phyloP scores from a whole-genome alignment of 2,113 vertebrate genomes.

The Azemiops feae region DNA sequence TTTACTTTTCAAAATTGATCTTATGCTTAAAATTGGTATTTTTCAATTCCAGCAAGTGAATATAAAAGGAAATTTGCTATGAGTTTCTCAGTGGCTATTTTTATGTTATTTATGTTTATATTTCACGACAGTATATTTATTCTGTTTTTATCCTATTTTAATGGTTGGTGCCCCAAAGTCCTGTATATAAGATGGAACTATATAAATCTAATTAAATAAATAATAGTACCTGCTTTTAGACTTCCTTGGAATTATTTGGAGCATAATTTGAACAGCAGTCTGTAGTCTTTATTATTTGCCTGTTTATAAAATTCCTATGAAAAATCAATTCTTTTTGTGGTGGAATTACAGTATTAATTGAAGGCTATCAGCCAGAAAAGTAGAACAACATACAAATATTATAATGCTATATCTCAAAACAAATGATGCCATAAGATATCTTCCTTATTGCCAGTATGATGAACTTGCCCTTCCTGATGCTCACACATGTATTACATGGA shows the following conservation, averaged over 20 bases:
- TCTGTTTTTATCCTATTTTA: neutral
- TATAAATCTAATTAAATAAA: neutral
- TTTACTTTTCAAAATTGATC: neutral
- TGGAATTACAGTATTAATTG: neutral
- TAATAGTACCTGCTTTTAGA: neutral
- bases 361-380: neutral
- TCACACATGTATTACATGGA: neutral
- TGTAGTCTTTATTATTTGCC: neutral
- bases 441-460: neutral
- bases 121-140: neutral
- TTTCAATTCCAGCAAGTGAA: neutral
- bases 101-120: neutral
- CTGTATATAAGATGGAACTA: neutral
- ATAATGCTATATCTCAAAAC: neutral
- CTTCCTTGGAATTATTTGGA: neutral
- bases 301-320: neutral
- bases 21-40: neutral
- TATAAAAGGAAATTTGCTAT: neutral
- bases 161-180: neutral
- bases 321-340: neutral
- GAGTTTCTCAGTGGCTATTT: neutral
- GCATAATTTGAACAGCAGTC: neutral
- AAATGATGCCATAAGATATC: neutral
- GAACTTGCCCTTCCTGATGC: neutral
- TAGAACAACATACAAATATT: neutral